Conservation (phyloP, 2,888 invertebrate species). For the Aspidapion aeneum region DNA sequence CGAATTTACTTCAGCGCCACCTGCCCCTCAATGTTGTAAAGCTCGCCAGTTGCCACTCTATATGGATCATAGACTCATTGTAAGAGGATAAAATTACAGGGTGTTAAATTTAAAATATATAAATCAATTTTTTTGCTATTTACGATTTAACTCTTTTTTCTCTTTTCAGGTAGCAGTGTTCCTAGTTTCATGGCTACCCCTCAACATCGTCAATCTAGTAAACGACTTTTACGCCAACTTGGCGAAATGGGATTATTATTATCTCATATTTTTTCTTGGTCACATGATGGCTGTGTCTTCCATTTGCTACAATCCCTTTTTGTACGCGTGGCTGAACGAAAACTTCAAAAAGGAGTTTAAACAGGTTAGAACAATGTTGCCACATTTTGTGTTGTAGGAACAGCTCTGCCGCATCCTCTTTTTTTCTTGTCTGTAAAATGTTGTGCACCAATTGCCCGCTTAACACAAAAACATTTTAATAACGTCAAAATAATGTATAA, state of each 20-base stretch:
- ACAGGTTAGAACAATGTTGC: too few relatives aligned
- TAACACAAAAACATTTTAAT: too few relatives aligned
- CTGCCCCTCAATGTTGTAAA: too few relatives aligned
- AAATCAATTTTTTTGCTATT: too few relatives aligned
- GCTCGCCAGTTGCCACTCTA: too few relatives aligned
- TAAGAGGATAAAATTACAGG: too few relatives aligned
- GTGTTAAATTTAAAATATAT: too few relatives aligned
- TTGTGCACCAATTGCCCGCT: not conserved
- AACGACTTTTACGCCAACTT: slow-evolving; percentile 73
- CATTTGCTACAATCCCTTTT: slow-evolving; percentile 90
- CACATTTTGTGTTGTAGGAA: too few relatives aligned
- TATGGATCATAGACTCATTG: too few relatives aligned
- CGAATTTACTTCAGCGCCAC: too few relatives aligned
- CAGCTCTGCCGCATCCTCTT: not conserved
- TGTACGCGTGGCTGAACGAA: slow-evolving; percentile 95
- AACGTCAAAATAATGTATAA: too few relatives aligned
- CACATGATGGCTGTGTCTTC: slow-evolving; percentile 80
- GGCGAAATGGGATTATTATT: slow-evolving; percentile 77
- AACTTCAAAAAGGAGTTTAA: slow-evolving; percentile 90
- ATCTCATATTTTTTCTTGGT: slow-evolving; percentile 73
- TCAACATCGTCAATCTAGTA: slow-evolving; percentile 86
- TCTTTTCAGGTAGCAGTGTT: slow-evolving; percentile 67
- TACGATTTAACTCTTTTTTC: too few relatives aligned
- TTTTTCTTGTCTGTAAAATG: not conserved
- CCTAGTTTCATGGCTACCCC: slow-evolving; percentile 91